Conservation (phyloP, 1,140 invertebrate genomes). For the Platyscapa corneri region DNA sequence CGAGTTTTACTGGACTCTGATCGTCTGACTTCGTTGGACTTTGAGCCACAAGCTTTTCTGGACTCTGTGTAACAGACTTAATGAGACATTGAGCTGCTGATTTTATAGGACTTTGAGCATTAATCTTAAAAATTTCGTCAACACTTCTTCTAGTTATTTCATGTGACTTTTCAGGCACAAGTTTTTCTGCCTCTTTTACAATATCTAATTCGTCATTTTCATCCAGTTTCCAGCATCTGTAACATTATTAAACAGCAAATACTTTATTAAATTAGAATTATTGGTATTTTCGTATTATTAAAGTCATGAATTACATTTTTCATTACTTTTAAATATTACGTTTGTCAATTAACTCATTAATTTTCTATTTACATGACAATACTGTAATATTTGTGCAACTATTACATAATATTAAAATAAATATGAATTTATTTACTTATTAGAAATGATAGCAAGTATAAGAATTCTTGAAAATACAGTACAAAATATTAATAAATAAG, state of each 20-base stretch:
- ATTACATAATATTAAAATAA: not conserved
- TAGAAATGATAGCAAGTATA: no score
- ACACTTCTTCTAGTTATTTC: slow-evolving; percentile 54
- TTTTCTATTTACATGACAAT: no score
- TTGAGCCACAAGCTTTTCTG: slow-evolving; percentile 32
- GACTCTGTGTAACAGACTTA: slow-evolving; percentile 44
- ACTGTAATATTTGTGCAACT: no score
- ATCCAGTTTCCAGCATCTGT: not conserved
- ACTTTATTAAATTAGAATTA: not conserved
- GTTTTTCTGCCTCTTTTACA: slow-evolving; percentile 51
- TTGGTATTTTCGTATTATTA: not conserved
- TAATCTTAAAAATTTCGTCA: slow-evolving; percentile 50
- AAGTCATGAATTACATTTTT: not conserved
- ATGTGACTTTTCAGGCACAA: slow-evolving; percentile 41
- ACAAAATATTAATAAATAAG: not conserved
- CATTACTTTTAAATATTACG: no score
- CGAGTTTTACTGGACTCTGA: slow-evolving; percentile 13
- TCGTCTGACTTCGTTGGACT: slow-evolving; percentile 24
- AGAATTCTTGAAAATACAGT: no score
- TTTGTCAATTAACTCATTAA: no score
- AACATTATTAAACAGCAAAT: not conserved
- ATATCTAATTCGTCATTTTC: slow-evolving; percentile 36
- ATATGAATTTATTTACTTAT: not conserved
- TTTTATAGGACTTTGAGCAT: slow-evolving; percentile 45
- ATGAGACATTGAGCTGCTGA: slow-evolving; percentile 18